Evolutionary conservation across 2,797 vertebrate genomes (phyloP).

Genomic region (Poeciliopsis turneri): DNA sequence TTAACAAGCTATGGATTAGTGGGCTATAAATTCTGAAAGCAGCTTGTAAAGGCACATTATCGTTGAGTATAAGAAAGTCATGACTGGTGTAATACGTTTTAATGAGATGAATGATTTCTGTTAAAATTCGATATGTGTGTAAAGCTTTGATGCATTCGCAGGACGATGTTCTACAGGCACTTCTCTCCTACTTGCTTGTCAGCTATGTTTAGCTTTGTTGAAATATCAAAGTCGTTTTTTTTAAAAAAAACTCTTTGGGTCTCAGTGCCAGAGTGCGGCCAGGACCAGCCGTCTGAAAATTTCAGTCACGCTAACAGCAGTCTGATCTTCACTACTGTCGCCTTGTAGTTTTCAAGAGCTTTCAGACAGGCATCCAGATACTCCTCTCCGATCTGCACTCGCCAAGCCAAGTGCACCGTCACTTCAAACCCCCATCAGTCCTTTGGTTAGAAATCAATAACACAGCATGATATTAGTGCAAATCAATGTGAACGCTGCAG

Average conservation of each 20-base stretch:
- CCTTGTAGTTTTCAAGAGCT: constrained; percentile 65
- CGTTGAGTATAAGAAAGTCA: constrained; percentile 57
- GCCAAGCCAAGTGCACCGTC: constrained; percentile 68
- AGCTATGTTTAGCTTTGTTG: constrained; percentile 31
- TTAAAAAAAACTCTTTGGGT: constrained; percentile 54
- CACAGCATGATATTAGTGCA: constrained; percentile 80
- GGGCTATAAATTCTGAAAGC: constrained; percentile 58
- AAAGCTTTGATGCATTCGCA: constrained; percentile 37
- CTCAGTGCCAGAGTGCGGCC: constrained; percentile 59
- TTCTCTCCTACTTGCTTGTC: constrained; percentile 42
- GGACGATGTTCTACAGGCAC: constrained; percentile 13
- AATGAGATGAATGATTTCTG: constrained; percentile 42
- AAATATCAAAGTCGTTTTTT: constrained; percentile 16
- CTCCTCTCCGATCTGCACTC: constrained; percentile 64
- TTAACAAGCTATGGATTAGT: constrained; percentile 57
- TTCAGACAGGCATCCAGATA: constrained; percentile 66
- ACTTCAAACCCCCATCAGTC: constrained; percentile 78
- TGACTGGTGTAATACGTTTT: constrained; percentile 33
- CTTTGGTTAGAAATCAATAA: constrained; percentile 78
- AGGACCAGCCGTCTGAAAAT: constrained; percentile 60
- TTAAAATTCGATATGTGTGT: constrained; percentile 28
- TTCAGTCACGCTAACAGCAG: constrained; percentile 60
- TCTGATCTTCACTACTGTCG: constrained; percentile 73
- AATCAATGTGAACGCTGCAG: constrained; percentile 73
- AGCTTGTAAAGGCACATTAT: constrained; percentile 45